These are phyloP conservation scores for Charadrius vociferus DNA, from an alignment of 2,113 vertebrate genomes.

Conservation along the genomic window DNA sequence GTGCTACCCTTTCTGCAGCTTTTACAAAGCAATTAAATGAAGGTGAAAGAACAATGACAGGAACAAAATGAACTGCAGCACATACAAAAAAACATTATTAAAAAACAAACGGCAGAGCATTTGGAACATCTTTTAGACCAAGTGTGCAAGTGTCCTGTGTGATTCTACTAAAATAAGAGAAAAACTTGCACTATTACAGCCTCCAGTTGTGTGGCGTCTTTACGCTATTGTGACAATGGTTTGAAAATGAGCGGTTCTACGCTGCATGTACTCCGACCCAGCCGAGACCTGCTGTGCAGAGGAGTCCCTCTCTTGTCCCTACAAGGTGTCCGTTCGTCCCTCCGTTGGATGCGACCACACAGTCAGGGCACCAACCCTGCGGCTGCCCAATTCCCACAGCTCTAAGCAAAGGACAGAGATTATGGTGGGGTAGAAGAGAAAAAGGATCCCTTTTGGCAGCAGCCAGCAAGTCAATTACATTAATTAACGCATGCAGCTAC, in stretches of 20 bases:
- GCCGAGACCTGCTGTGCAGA: background rate
- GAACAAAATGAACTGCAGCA: background rate
- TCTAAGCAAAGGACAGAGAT: background rate
- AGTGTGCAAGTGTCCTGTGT: background rate
- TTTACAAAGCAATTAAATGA: background rate
- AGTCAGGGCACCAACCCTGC: background rate
- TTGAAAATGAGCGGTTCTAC: rapidly evolving
- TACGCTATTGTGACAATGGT: background rate
- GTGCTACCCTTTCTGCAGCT: background rate
- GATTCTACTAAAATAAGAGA: background rate
- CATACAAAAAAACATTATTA: background rate
- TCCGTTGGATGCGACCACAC: background rate
- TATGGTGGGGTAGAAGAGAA: background rate
- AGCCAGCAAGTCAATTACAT: rapidly evolving
- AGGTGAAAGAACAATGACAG: background rate
- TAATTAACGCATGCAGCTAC: background rate
- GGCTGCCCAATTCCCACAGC: rapidly evolving
- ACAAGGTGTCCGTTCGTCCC: rapidly evolving
- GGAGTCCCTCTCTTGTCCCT: background rate
- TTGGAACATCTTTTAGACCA: background rate
- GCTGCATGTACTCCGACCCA: rapidly evolving
- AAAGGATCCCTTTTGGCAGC: background rate
- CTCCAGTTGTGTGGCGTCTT: background rate
- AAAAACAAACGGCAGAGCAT: background rate
- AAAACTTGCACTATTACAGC: background rate